Conservation (phyloP, 2,797 vertebrate species). For the Anabas testudineus region DNA sequence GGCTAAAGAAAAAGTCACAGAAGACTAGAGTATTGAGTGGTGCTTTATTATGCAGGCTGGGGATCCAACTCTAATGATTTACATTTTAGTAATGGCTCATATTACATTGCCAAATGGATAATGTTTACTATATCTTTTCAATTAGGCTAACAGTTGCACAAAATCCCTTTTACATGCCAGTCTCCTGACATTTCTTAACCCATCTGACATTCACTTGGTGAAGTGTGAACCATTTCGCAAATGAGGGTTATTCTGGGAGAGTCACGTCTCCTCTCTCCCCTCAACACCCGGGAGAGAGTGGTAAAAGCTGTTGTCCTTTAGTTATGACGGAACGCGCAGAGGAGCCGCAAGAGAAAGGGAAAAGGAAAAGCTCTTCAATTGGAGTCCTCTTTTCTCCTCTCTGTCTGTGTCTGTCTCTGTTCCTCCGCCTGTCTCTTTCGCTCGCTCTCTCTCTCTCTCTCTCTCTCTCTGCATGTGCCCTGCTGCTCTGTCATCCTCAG, state of each 20-base stretch:
- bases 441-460: conserved; percentile 53
- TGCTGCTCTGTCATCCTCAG: conserved; percentile 82
- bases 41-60: conserved; percentile 40
- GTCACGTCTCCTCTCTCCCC: conserved; percentile 57
- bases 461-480: conserved; percentile 63
- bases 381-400: conserved; percentile 41
- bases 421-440: conserved; percentile 50
- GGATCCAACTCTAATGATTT: conserved; percentile 50
- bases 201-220: conserved; percentile 58
- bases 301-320: conserved; percentile 78
- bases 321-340: conserved; percentile 58
- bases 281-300: conserved; percentile 54
- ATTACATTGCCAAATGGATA: conserved; percentile 47
- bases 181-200: conserved; percentile 62
- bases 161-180: conserved; percentile 44
- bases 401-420: conserved; percentile 51
- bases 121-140: conserved; percentile 54
- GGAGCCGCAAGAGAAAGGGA: conserved; percentile 57
- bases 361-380: conserved; percentile 64
- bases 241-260: conserved; percentile 74
- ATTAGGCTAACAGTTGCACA: conserved; percentile 53
- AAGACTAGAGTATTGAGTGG: conserved; percentile 4
- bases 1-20: conserved; percentile 45
- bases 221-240: conserved; percentile 70
- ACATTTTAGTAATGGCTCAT: conserved; percentile 43